phyloP scores from a whole-genome alignment of 2,797 vertebrate species.

The Chrysocyon brachyurus region DNA sequence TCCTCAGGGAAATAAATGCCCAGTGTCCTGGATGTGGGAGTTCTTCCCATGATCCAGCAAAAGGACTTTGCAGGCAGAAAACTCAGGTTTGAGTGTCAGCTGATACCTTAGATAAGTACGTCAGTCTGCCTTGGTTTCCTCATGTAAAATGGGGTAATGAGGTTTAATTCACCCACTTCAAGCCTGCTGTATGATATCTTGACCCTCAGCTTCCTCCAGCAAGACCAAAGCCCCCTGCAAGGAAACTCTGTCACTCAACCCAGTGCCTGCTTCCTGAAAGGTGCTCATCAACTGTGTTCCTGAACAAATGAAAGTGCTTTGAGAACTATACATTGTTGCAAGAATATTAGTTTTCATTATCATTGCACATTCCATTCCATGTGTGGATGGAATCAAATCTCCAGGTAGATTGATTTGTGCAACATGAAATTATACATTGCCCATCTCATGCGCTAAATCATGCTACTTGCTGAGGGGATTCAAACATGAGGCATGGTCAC shows the following conservation, averaged over 20 bases:
- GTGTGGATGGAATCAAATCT: background rate
- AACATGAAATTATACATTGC: constrained; percentile 29
- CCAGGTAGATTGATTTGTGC: background rate
- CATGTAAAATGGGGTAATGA: background rate
- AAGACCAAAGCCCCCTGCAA: background rate
- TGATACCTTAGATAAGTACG: background rate
- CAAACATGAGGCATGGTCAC: background rate
- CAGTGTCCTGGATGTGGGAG: background rate
- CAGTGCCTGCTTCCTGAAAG: background rate
- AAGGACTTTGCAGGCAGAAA: background rate
- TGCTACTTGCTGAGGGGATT: background rate
- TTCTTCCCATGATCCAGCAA: background rate
- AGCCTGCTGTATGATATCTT: background rate
- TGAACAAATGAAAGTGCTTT: background rate
- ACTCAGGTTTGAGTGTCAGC: background rate
- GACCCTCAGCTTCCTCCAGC: background rate
- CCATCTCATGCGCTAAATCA: background rate
- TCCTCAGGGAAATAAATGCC: background rate
- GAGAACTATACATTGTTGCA: background rate
- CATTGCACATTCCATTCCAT: background rate
- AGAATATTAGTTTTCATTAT: background rate
- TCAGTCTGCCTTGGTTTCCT: background rate
- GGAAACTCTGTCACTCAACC: background rate
- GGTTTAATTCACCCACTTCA: background rate
- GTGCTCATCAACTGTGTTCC: background rate